These are phyloP conservation scores for Odontomyia ornata DNA, from an alignment of 2,888 invertebrate species.

Conservation along the genomic window DNA sequence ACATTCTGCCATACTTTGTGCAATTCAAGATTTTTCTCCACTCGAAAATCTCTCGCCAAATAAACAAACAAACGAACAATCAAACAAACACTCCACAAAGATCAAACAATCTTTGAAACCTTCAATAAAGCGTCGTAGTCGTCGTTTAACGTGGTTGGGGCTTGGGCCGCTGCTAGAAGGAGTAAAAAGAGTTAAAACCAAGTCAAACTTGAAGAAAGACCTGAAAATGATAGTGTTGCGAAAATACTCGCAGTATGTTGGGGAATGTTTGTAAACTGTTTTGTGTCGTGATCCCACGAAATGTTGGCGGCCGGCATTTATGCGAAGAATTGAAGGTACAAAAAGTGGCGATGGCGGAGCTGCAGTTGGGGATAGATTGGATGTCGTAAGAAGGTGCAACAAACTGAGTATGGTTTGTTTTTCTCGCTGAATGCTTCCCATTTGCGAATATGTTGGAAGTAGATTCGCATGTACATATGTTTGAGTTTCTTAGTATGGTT, in stretches of 20 bases:
- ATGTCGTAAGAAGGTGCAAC: too few species aligned
- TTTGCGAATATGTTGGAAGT: not conserved
- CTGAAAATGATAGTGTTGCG: constrained; percentile 31
- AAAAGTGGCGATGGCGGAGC: too few species aligned
- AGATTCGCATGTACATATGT: not conserved
- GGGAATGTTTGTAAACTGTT: constrained; percentile 29
- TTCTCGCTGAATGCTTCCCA: too few species aligned
- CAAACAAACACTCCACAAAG: not conserved
- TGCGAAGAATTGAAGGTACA: not conserved
- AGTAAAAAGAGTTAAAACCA: not conserved
- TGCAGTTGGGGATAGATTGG: too few species aligned
- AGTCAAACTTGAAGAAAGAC: not conserved
- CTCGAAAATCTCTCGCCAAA: not conserved
- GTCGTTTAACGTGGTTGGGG: too few species aligned
- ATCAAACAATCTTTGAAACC: not conserved
- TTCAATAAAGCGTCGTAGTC: too few species aligned
- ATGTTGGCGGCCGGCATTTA: constrained; percentile 1
- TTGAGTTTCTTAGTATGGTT: not conserved
- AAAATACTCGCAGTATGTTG: constrained; percentile 23
- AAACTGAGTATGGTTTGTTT: too few species aligned
- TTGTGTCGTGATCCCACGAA: constrained; percentile 8
- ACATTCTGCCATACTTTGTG: not conserved
- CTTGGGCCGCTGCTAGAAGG: not conserved
- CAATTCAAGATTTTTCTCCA: not conserved
- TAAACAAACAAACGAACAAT: not conserved